phyloP scores from a whole-genome alignment of 2,113 vertebrate genomes.

The Chionomys nivalis region DNA sequence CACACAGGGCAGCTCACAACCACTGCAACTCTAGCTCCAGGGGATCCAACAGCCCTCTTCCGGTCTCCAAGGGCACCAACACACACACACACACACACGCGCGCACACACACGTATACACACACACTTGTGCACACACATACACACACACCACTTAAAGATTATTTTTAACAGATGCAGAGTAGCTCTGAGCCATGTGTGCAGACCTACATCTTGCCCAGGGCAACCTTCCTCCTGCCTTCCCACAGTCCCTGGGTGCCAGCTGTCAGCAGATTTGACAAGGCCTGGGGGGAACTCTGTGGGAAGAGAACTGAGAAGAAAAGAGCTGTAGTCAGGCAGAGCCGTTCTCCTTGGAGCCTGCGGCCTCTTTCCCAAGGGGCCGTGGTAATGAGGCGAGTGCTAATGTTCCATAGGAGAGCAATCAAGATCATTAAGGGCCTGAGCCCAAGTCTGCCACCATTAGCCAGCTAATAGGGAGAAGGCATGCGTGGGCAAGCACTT shows the following conservation, averaged over 20 bases:
- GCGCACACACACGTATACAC: background rate
- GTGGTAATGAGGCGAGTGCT: slow-evolving; percentile 46
- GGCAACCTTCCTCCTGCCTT: background rate
- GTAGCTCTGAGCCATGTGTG: background rate
- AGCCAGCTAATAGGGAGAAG: slow-evolving; percentile 44
- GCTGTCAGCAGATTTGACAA: background rate
- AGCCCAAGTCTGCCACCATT: slow-evolving; percentile 60
- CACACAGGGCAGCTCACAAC: background rate
- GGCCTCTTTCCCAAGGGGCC: slow-evolving; percentile 54
- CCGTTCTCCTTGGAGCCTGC: slow-evolving; percentile 61
- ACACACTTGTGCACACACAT: background rate
- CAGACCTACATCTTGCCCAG: rapidly evolving
- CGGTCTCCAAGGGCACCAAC: background rate
- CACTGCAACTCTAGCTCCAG: background rate
- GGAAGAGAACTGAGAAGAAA: slow-evolving; percentile 36
- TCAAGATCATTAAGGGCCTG: slow-evolving; percentile 13
- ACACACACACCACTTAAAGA: background rate
- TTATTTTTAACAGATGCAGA: background rate
- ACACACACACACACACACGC: background rate
- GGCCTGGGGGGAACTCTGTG: background rate
- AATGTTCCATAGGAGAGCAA: background rate
- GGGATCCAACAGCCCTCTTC: no score
- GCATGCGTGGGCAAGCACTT: background rate
- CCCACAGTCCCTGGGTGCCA: background rate
- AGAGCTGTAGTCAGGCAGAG: slow-evolving; percentile 1